Conservation (phyloP, 2,888 invertebrate genomes). For the Tortrix viridana region DNA sequence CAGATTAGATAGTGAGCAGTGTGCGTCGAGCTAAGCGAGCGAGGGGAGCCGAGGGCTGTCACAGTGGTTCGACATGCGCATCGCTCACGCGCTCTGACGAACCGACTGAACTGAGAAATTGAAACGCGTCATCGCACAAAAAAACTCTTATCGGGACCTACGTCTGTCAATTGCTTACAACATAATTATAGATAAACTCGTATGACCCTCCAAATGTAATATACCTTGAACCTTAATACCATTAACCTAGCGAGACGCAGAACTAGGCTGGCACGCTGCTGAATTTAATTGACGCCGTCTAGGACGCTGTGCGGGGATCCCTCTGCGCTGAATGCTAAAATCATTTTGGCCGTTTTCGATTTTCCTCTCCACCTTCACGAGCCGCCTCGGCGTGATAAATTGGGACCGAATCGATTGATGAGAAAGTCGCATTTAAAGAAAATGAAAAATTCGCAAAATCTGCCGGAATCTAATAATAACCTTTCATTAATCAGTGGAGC, state of each 20-base stretch:
- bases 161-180: conserved; percentile 48
- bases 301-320: conserved; percentile 47
- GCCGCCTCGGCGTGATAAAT: conserved; percentile 71
- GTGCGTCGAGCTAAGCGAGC: conserved; percentile 34
- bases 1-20: conserved; percentile 38
- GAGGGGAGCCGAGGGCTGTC: conserved; percentile 54
- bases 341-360: conserved; percentile 59
- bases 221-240: conserved; percentile 52
- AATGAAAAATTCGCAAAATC: conserved; percentile 76
- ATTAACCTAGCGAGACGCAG: conserved; percentile 51
- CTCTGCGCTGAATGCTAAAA: conserved; percentile 56
- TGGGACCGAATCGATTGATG: conserved; percentile 72
- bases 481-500: conserved; percentile 78
- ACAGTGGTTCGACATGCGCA: conserved; percentile 63
- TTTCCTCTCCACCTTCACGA: conserved; percentile 67
- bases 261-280: conserved; percentile 54
- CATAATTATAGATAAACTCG: conserved; percentile 37
- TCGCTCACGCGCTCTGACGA: conserved; percentile 76
- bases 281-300: conserved; percentile 59
- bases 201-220: conserved; percentile 41
- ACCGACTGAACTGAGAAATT: conserved; percentile 80
- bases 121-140: conserved; percentile 71
- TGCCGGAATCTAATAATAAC: conserved; percentile 71
- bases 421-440: conserved; percentile 68
- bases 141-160: conserved; percentile 43